Conservation (phyloP, 1,140 invertebrate species). For the Dreissena rostriformis region DNA sequence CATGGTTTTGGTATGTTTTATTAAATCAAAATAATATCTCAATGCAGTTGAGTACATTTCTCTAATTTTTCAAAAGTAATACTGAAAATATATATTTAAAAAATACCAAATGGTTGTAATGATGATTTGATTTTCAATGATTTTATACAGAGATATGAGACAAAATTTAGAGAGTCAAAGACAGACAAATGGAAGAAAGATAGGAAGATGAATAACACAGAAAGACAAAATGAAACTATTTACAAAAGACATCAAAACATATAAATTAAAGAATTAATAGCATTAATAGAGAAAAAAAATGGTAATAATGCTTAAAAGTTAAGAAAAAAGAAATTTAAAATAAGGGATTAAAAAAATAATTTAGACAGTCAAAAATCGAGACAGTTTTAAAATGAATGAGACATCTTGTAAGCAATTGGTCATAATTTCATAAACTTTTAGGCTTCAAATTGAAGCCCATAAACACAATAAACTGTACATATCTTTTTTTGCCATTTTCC, state of each 20-base stretch:
- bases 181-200: slow-evolving; percentile 9
- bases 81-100: too few species aligned
- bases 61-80: too few species aligned
- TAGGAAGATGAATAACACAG: neutral
- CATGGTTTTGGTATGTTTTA: too few species aligned
- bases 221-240: neutral
- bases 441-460: neutral
- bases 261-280: neutral
- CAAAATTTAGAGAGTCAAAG: neutral
- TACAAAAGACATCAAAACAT: neutral
- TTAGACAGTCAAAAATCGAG: neutral
- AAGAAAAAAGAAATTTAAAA: neutral
- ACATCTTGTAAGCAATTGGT: neutral
- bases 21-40: too few species aligned
- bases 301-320: neutral
- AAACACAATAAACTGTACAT: too few species aligned
- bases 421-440: neutral
- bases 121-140: too few species aligned
- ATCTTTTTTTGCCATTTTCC: too few species aligned
- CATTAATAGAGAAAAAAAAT: too few species aligned
- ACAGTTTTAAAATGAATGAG: slow-evolving; percentile 4
- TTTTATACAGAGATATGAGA: neutral
- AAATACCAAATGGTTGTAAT: too few species aligned
- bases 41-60: too few species aligned
- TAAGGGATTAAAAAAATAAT: neutral